Evolutionary conservation across 2,888 invertebrate species (phyloP), one percentile per base, ranked within the genome.

Genomic region (Blastobasis lacticolella): DNA sequence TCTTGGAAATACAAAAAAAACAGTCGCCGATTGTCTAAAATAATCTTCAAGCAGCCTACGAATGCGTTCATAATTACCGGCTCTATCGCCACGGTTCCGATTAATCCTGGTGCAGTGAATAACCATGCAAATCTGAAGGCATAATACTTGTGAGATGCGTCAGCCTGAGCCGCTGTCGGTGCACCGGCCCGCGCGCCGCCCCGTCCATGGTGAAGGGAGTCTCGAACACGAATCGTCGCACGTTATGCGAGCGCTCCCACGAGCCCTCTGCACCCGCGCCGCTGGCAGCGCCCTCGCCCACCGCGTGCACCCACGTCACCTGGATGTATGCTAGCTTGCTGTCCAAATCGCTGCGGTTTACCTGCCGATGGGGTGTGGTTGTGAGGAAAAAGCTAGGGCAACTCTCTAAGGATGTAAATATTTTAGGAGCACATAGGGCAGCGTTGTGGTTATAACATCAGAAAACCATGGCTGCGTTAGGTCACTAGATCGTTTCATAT

Each of bases 241-340:
- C 93, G 74, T 97, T 96, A 76, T 97, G 97, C 68, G 94, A 95
- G 60, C 95, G 92, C 68, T 97, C 97, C 79, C 97, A 97, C 54
- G 96, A 94, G 10, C 95, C 96, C 60, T 93, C 91, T 48, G 91
- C 91, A 57, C 93, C 90, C 49, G 68, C 78, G n/a, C 91, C 78
- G 54, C 94, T 92, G 38, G 91, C 90, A 74, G 94, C 94, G 1
- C 97, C 97, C 52, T 94, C 94, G 0, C 97, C 96, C 63, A 97
- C 95, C 0, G 98, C 95, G 6, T 94, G 93, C n/a, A 98, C 97
- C 81, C 97, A 97, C 0, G 97, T 97, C 50, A 98, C 95, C 90
- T 98, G 98, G 67, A 98, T 95, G 76, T 97, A 94, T 0, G 97
- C 97, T 53, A 93, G 88, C 75, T 95, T 95, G 42, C 92, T 86